Evolutionary conservation across 2,113 vertebrate species (phyloP).

Genomic region (Gadus macrocephalus): DNA sequence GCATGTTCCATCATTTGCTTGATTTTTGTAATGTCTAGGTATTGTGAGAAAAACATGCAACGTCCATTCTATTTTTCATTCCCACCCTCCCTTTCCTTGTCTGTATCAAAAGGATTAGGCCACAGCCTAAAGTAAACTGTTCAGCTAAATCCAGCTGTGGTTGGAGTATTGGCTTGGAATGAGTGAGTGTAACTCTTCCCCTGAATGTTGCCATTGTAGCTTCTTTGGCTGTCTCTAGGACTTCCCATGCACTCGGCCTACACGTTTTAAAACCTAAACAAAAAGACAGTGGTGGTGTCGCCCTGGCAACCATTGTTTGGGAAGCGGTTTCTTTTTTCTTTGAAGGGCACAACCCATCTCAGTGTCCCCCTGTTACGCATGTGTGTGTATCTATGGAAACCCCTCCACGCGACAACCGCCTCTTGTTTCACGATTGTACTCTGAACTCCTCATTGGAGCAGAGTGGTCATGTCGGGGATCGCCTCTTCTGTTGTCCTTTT

Average conservation of each 20-base stretch:
- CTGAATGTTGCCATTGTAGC: constrained; percentile 21
- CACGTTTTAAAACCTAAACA: constrained; percentile 25
- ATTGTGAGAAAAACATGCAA: too few relatives aligned
- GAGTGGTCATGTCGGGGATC: too few relatives aligned
- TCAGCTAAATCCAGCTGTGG: too few relatives aligned
- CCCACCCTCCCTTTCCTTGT: too few relatives aligned
- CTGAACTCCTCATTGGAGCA: too few relatives aligned
- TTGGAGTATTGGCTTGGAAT: neutral
- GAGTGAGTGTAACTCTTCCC: neutral
- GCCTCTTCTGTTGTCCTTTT: too few relatives aligned
- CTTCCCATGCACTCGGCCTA: constrained; percentile 8
- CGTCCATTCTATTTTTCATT: too few relatives aligned
- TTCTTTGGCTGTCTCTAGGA: constrained; percentile 1
- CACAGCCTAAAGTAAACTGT: too few relatives aligned
- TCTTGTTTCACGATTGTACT: neutral
- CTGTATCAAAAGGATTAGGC: too few relatives aligned
- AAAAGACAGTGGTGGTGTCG: constrained; percentile 29
- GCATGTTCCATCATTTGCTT: too few relatives aligned
- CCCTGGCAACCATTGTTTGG: constrained; percentile 45
- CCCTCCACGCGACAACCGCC: neutral
- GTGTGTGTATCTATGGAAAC: constrained; percentile 7
- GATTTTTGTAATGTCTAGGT: too few relatives aligned
- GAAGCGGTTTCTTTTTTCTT: constrained; percentile 1
- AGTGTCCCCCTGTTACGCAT: constrained; percentile 18
- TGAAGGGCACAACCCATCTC: constrained; percentile 29